Evolutionary conservation across 2,113 vertebrate genomes (phyloP).

Genomic region (Amazona guildingii): DNA sequence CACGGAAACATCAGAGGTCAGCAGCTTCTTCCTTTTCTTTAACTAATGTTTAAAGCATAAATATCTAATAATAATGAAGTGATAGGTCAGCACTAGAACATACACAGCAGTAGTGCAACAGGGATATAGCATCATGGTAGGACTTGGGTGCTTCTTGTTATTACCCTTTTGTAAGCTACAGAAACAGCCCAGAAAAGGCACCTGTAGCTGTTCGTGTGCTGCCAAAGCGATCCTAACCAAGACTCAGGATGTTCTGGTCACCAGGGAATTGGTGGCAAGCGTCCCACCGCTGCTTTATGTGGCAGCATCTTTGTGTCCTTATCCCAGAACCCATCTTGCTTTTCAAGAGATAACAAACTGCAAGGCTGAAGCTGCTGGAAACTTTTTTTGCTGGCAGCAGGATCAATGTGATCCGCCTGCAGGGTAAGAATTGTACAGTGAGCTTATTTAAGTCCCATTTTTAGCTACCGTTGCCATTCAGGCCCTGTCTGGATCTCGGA

Average conservation of each 20-base stretch:
- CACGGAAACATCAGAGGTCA: neutral
- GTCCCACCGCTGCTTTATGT: rapidly evolving
- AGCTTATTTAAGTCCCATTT: neutral
- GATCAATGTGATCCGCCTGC: neutral
- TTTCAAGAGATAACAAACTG: neutral
- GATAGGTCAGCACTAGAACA: neutral
- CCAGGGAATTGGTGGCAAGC: neutral
- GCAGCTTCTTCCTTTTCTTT: neutral
- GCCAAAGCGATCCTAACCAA: neutral
- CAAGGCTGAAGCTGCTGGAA: neutral
- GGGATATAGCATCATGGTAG: neutral
- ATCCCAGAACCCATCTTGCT: neutral
- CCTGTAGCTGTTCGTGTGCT: rapidly evolving
- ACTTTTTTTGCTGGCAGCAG: neutral
- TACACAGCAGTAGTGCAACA: too few species aligned
- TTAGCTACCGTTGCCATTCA: neutral
- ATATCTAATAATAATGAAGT: rapidly evolving
- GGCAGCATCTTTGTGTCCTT: neutral
- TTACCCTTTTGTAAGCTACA: neutral
- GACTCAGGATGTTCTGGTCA: neutral
- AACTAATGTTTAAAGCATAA: neutral
- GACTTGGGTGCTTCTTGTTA: neutral
- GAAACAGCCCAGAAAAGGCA: neutral
- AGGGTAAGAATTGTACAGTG: neutral
- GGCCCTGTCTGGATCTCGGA: neutral